Conservation (phyloP, 2,888 invertebrate genomes). For the Elgonia sp. region DNA sequence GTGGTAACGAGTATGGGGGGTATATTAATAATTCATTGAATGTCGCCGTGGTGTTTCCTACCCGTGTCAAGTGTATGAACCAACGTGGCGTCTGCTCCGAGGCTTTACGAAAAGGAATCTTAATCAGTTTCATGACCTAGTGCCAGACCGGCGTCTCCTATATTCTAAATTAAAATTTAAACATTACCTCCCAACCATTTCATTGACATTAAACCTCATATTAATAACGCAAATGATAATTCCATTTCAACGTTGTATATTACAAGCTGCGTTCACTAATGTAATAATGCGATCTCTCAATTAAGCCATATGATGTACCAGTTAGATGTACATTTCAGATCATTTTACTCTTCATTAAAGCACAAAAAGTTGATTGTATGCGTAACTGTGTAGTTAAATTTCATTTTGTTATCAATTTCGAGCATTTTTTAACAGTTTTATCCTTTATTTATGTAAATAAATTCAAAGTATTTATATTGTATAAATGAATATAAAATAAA, state of each 20-base stretch:
- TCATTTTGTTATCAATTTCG: neutral
- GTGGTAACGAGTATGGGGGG: constrained; percentile 80
- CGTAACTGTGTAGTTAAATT: constrained; percentile 24
- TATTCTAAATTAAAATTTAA: constrained; percentile 59
- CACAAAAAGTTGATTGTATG: constrained; percentile 26
- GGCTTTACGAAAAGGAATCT: constrained; percentile 51
- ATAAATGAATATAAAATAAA: no score
- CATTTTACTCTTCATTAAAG: constrained; percentile 55
- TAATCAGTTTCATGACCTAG: constrained; percentile 86
- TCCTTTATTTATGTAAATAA: no score
- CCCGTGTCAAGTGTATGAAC: constrained; percentile 79
- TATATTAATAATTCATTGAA: constrained; percentile 85
- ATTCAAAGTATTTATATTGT: no score
- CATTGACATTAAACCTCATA: constrained; percentile 58
- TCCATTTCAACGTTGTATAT: constrained; percentile 54
- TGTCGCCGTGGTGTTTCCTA: constrained; percentile 81
- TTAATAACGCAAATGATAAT: constrained; percentile 67
- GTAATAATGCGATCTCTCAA: constrained; percentile 62
- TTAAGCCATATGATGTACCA: constrained; percentile 39
- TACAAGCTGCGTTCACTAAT: constrained; percentile 53
- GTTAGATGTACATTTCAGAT: constrained; percentile 20
- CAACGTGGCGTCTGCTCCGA: constrained; percentile 62
- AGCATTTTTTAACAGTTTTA: no score
- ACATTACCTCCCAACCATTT: constrained; percentile 34
- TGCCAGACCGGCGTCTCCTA: no score